phyloP scores from a whole-genome alignment of 2,113 vertebrate species.

The Odontophorus gujanensis region DNA sequence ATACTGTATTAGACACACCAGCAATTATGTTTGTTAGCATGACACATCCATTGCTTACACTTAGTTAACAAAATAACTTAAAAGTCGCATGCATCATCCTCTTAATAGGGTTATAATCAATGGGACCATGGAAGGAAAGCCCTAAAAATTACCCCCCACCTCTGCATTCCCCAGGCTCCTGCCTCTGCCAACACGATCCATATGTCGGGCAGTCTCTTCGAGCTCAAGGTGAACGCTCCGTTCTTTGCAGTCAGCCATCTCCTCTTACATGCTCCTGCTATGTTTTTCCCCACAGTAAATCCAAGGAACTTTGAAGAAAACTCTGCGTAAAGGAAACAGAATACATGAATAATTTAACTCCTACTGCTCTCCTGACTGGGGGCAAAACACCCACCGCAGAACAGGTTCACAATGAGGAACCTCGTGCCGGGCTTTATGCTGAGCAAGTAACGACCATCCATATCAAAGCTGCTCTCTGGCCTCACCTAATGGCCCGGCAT shows the following conservation, averaged over 20 bases:
- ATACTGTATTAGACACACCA: constrained; percentile 46
- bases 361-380: background rate
- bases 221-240: constrained; percentile 16
- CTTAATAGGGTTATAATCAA: constrained; percentile 23
- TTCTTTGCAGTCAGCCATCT: background rate
- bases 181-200: constrained; percentile 16
- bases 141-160: constrained; percentile 28
- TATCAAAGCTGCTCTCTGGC: background rate
- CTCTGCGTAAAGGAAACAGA: constrained; percentile 26
- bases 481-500: background rate
- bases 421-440: background rate
- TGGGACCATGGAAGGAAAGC: background rate
- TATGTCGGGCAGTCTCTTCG: background rate
- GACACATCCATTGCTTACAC: constrained; percentile 40
- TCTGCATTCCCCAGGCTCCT: background rate
- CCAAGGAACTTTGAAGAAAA: constrained; percentile 27
- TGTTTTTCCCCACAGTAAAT: background rate
- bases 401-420: background rate
- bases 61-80: constrained; percentile 61
- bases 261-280: background rate
- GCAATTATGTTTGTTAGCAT: constrained; percentile 39
- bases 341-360: background rate
- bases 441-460: background rate
- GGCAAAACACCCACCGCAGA: background rate
- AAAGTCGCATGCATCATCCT: constrained; percentile 34